Base-by-base conservation (phyloP, 2,797 vertebrate species). In the Channa striata region DNA sequence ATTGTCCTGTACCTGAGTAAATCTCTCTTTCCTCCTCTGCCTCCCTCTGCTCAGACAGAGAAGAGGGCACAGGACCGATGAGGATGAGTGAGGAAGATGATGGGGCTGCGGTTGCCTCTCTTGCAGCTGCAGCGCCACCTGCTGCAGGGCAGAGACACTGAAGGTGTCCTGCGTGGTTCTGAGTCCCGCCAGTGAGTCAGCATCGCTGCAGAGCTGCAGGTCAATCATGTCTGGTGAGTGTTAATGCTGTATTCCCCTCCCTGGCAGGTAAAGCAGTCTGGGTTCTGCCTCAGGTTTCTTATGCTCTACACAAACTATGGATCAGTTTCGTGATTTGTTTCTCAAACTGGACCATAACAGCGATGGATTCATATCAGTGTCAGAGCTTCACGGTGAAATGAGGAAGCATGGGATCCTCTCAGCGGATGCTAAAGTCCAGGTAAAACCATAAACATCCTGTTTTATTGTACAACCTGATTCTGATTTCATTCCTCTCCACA, bases 341-440 rank as follows among this genome's bases (percentile, higher is more conserved):
- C 63, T 49, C 11, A 94, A 93, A 85, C 68, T 95, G 71, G 94
- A 94, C 84, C 80, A 83, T 51, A 80, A 94, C 86, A 54, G 88
- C 8, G 93, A 95, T 85, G 94, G 93, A 17, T 93, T 90, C 17
- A 78, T 95, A 58, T 91, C 92, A 0, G 67, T 92, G 25, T 71
- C 81, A 12, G 94, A 95, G 81, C 92, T 94, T 11, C 91, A 90
- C 20, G 63, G 66, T 25, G 92, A 94, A 71, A 95, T 95, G 93
- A 87, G 60, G 60, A 93, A 91, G 58, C 88, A 92, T 61, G 94
- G 94, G 30, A 92, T 95, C 61, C 58, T 80, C 0, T 88, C 88
- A n/a, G 82, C 68, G 0, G 84, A 90, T 47, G 84, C 80, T 8
- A 94, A 93, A 61, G 87, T 90, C 70, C 89, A 93, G 91, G 94